A percentile compares a stretch with the other conserved stretches of the same genome.
Evolutionary conservation across 2,113 vertebrate species (phyloP).

Genomic region (Prunella fulvescens): DNA sequence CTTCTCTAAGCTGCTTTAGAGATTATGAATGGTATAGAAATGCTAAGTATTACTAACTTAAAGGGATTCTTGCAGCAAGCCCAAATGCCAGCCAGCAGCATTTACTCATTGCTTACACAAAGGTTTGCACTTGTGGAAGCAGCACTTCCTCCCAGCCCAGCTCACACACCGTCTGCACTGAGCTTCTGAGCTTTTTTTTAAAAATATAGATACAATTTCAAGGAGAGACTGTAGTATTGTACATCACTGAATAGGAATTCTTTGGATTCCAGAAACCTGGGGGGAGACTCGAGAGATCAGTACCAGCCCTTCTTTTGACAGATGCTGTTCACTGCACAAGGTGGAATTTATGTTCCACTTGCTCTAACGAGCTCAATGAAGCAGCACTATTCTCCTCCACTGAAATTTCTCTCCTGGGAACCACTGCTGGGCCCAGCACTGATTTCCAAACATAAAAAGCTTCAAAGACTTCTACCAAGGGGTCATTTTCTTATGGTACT

Average conservation of each 20-base stretch:
- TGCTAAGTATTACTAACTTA: background rate
- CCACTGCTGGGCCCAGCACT: background rate
- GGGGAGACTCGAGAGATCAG: background rate
- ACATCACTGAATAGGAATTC: background rate
- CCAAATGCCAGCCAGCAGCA: background rate
- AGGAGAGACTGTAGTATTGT: background rate
- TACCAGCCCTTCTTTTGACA: background rate
- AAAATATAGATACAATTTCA: background rate
- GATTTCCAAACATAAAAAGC: background rate
- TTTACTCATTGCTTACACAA: background rate
- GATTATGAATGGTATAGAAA: background rate
- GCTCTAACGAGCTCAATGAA: background rate
- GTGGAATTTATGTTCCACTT: background rate
- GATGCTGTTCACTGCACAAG: background rate
- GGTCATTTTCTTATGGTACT: background rate
- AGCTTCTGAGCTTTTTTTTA: background rate
- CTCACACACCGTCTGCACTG: background rate
- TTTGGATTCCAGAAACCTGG: background rate
- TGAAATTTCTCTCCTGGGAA: background rate
- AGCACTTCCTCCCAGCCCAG: background rate
- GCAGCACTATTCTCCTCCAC: background rate
- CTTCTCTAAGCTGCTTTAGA: background rate
- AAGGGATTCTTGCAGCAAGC: background rate
- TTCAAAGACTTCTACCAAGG: background rate
- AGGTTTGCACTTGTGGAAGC: background rate